phyloP scores from a whole-genome alignment of 2,797 vertebrate species.

The Fistularia commersonii region DNA sequence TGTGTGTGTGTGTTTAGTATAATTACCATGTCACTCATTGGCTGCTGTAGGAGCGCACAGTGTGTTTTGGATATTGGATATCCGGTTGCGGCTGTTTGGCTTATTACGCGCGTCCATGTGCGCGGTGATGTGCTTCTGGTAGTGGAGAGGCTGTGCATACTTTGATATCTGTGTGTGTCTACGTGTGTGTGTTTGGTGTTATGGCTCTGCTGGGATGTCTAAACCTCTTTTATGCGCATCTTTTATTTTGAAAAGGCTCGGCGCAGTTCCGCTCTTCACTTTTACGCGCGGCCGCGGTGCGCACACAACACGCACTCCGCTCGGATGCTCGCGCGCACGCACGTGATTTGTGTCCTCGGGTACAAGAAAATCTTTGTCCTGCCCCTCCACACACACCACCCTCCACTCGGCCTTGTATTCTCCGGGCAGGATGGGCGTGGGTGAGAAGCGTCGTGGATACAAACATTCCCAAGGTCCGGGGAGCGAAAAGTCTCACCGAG shows the following conservation, averaged over 20 bases:
- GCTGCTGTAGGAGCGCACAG: too few species aligned
- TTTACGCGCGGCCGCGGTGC: conserved; percentile 29
- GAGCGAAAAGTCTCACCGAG: conserved; percentile 5
- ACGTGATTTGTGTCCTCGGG: conserved; percentile 46
- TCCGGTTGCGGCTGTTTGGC: too few species aligned
- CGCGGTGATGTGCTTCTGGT: too few species aligned
- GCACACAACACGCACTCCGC: conserved; percentile 5
- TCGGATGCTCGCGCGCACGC: conserved; percentile 5
- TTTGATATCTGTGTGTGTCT: too few species aligned
- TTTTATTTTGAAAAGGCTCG: too few species aligned
- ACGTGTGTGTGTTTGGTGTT: too few species aligned
- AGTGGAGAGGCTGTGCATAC: too few species aligned
- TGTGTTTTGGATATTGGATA: conserved; percentile 25
- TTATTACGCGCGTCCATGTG: too few species aligned
- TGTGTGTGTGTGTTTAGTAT: too few species aligned
- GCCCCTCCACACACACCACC: too few species aligned
- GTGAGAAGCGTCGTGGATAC: conserved; percentile 24
- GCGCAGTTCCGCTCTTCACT: background rate
- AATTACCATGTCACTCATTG: conserved; percentile 60
- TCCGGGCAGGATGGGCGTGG: conserved; percentile 61
- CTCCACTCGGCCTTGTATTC: conserved; percentile 59
- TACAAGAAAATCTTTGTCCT: conserved; percentile 63
- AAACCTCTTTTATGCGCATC: too few species aligned
- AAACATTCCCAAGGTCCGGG: conserved; percentile 36
- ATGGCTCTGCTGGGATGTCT: too few species aligned